Conservation (phyloP, 2,888 invertebrate genomes). For the Archips xylosteana region DNA sequence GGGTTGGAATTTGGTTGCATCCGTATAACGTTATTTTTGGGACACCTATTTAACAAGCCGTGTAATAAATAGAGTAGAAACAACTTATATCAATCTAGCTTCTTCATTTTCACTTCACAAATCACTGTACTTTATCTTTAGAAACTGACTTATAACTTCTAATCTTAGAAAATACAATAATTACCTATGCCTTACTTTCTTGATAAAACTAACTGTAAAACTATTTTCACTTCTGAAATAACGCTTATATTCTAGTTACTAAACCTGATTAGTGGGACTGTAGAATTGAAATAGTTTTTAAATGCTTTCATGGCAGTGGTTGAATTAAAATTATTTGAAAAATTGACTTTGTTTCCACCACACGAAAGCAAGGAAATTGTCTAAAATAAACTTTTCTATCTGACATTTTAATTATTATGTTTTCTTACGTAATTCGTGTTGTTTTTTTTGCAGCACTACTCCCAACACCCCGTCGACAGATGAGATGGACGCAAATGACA, state of each 20-base stretch:
- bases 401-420: background rate
- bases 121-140: background rate
- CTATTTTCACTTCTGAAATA: conserved; percentile 10
- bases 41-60: background rate
- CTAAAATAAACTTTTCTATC: background rate
- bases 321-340: background rate
- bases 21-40: background rate
- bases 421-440: background rate
- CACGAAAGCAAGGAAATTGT: background rate
- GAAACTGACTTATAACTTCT: too few species aligned
- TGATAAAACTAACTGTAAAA: background rate
- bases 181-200: background rate
- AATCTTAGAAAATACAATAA: background rate
- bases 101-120: background rate
- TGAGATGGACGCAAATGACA: conserved; percentile 84
- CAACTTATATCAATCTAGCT: background rate
- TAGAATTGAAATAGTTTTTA: background rate
- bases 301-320: background rate
- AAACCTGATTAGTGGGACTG: background rate
- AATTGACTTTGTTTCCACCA: background rate
- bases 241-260: conserved; percentile 20
- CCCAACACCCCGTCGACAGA: conserved; percentile 89
- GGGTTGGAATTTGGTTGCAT: background rate
- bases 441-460: conserved; percentile 82
- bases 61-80: background rate